These are phyloP conservation scores for Siniperca knerii DNA, from an alignment of 2,113 vertebrate genomes.

Conservation along the genomic window DNA sequence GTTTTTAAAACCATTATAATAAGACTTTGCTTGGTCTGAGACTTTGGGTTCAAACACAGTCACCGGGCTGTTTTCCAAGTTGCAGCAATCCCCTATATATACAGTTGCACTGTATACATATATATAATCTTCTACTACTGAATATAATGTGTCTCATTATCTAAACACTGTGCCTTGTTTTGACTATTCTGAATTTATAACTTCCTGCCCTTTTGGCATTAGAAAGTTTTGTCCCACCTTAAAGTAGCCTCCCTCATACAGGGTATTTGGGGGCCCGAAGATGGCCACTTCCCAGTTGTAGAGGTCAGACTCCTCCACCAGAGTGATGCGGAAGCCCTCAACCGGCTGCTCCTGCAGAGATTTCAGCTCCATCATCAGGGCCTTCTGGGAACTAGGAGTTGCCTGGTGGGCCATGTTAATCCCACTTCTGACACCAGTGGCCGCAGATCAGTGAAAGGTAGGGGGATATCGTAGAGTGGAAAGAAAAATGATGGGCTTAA, in stretches of 20 bases:
- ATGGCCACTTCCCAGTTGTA: slow-evolving; percentile 98
- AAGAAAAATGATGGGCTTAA: not conserved
- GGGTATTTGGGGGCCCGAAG: slow-evolving; percentile 94
- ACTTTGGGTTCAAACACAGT: not conserved
- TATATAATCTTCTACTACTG: not conserved
- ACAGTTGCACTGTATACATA: not conserved
- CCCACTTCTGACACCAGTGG: slow-evolving; percentile 66
- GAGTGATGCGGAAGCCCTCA: slow-evolving; percentile 95
- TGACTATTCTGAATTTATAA: not conserved
- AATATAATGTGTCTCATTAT: not conserved
- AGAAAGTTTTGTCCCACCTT: slow-evolving; percentile 85
- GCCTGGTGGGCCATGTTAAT: slow-evolving; percentile 94
- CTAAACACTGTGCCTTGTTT: not conserved
- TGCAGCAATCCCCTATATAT: not conserved
- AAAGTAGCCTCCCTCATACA: slow-evolving; percentile 96
- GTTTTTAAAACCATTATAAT: not conserved
- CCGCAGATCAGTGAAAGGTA: slow-evolving; percentile 1
- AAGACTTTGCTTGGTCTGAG: not conserved
- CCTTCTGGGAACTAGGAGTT: slow-evolving; percentile 97
- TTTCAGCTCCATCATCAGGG: slow-evolving; percentile 96
- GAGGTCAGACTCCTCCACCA: slow-evolving; percentile 94
- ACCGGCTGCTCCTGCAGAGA: slow-evolving; percentile 95
- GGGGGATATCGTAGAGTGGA: not conserved
- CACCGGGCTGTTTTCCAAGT: slow-evolving; percentile 8
- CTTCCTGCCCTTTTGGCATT: not conserved